Evolutionary conservation across 2,888 invertebrate genomes (phyloP).

Genomic region (Hydriomena furcata): DNA sequence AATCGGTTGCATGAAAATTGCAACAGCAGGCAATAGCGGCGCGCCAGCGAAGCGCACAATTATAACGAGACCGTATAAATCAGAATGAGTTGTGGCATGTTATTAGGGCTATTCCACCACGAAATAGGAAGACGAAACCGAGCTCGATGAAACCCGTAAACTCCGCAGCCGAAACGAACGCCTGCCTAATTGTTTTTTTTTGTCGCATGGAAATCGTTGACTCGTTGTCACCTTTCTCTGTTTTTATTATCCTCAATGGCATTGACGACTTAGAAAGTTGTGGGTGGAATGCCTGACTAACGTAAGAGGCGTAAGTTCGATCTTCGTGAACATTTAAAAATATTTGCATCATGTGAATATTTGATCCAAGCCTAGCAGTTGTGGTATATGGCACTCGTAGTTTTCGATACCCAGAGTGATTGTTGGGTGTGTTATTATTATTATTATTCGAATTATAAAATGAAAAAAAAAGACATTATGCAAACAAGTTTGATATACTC

Average conservation of each 20-base stretch:
- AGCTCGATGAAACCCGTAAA: conserved; percentile 66
- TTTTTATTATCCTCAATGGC: conserved; percentile 40
- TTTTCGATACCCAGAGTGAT: too few species aligned
- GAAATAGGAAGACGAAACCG: conserved; percentile 70
- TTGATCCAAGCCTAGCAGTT: too few species aligned
- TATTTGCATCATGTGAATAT: too few species aligned
- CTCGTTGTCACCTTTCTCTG: conserved; percentile 30
- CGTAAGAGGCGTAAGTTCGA: too few species aligned
- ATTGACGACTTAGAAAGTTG: too few species aligned
- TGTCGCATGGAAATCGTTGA: conserved; percentile 39
- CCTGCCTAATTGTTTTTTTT: conserved; percentile 48
- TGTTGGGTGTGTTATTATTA: too few species aligned
- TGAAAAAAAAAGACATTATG: too few species aligned
- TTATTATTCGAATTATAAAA: too few species aligned
- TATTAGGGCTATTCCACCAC: conserved; percentile 78
- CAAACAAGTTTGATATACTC: too few species aligned
- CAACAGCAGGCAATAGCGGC: conserved; percentile 74
- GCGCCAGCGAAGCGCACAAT: conserved; percentile 79
- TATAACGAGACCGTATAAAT: conserved; percentile 83
- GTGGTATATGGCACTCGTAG: too few species aligned
- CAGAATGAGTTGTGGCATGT: conserved; percentile 83
- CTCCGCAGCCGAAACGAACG: conserved; percentile 46
- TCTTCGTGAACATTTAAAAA: too few species aligned
- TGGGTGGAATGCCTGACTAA: too few species aligned
- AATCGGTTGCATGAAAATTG: conserved; percentile 80